These are phyloP conservation scores for Rousettus leschenaultii DNA, from an alignment of 2,113 vertebrate species.

Conservation along the genomic window DNA sequence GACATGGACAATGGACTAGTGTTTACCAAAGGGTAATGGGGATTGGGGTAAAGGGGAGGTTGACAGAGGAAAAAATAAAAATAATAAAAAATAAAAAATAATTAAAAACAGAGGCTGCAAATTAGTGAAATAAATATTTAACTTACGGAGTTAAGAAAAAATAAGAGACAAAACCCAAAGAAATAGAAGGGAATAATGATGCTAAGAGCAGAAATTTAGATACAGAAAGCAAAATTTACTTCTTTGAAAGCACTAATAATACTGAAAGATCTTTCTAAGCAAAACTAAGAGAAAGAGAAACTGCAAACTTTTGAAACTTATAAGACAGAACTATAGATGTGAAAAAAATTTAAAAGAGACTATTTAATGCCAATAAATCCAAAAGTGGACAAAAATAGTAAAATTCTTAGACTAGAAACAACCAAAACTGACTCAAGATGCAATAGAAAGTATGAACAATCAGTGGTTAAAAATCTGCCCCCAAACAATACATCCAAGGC, in stretches of 20 bases:
- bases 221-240: not conserved
- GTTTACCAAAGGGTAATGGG: no score
- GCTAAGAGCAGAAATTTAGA: slow-evolving; percentile 2
- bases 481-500: not conserved
- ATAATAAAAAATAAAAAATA: no score
- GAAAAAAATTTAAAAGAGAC: not conserved
- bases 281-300: slow-evolving; percentile 13
- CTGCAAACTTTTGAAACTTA: not conserved
- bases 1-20: no score
- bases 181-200: not conserved
- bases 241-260: slow-evolving; percentile 6
- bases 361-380: not conserved
- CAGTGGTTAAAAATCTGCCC: not conserved
- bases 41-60: no score
- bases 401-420: slow-evolving; percentile 1
- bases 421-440: not conserved
- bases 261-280: not conserved
- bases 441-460: not conserved
- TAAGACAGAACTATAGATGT: not conserved
- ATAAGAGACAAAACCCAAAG: not conserved
- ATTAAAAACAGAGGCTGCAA: not conserved
- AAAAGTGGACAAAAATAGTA: not conserved
- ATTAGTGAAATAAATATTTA: not conserved
- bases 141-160: slow-evolving; percentile 6
- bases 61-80: no score